These are phyloP conservation scores for Limonius californicus DNA, from an alignment of 1,140 invertebrate species.

Conservation along the genomic window DNA sequence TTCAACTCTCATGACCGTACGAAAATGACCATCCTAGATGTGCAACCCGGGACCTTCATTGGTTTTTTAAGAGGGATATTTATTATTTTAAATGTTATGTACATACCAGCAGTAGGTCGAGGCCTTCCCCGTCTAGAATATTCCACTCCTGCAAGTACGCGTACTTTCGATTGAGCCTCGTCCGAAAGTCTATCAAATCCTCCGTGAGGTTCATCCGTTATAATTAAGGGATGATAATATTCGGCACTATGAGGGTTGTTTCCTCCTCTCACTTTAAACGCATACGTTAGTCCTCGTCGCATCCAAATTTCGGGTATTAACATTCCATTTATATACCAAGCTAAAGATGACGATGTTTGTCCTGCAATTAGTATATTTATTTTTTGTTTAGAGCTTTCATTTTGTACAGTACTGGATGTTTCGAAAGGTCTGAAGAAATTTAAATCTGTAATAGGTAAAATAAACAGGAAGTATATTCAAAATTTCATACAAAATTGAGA, in stretches of 20 bases:
- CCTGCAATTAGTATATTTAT: conserved; percentile 40
- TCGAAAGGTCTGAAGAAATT: too few species aligned
- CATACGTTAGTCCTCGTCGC: conserved; percentile 79
- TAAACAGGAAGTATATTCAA: too few species aligned
- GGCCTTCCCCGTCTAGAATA: conserved; percentile 75
- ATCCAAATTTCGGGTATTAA: conserved; percentile 84
- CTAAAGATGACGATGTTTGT: conserved; percentile 56
- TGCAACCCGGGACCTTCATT: not conserved
- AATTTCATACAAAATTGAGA: too few species aligned
- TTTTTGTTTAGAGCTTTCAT: too few species aligned
- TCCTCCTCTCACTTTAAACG: conserved; percentile 77
- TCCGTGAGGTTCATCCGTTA: conserved; percentile 81
- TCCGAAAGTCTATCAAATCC: conserved; percentile 74
- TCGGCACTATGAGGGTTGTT: conserved; percentile 86
- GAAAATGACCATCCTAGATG: too few species aligned
- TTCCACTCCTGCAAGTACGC: conserved; percentile 82
- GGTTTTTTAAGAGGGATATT: not conserved
- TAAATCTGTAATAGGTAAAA: too few species aligned
- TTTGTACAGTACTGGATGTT: too few species aligned
- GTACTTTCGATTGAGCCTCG: conserved; percentile 64
- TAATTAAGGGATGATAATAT: conserved; percentile 88
- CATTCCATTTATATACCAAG: conserved; percentile 87
- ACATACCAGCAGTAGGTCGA: conserved; percentile 64
- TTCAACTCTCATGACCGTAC: too few species aligned
- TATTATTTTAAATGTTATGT: conserved; percentile 5